These are phyloP conservation scores for Saguinus midas DNA, from an alignment of 2,113 vertebrate genomes.

Conservation along the genomic window DNA sequence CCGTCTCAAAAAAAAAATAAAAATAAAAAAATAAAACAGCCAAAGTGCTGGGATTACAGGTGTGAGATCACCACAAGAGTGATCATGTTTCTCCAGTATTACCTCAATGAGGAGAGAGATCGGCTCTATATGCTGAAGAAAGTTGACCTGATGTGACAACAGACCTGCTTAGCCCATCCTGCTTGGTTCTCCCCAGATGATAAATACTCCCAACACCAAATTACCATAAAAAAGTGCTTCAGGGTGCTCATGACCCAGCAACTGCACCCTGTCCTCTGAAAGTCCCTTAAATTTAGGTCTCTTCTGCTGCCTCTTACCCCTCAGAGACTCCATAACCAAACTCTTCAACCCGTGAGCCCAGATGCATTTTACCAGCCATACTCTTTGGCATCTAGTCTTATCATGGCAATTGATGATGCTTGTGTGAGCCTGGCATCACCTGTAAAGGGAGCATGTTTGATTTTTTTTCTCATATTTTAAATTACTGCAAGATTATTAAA, in stretches of 20 bases:
- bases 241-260: conserved; percentile 91
- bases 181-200: conserved; percentile 94
- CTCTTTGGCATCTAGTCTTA: background rate
- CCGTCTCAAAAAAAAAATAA: no score
- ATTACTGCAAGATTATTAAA: conserved; percentile 63
- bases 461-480: background rate
- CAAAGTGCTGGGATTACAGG: no score
- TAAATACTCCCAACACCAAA: conserved; percentile 91
- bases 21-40: no score
- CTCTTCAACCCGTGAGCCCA: background rate
- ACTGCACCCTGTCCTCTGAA: conserved; percentile 87
- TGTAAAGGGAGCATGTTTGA: background rate
- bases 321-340: background rate
- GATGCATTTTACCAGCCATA: background rate
- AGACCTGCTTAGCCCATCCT: conserved; percentile 90
- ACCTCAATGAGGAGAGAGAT: conserved; percentile 87
- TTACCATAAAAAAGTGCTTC: conserved; percentile 92
- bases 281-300: background rate
- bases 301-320: background rate
- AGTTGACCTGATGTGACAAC: conserved; percentile 80
- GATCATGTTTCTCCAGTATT: conserved; percentile 92
- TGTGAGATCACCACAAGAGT: background rate
- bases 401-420: background rate
- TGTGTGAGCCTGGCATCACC: background rate
- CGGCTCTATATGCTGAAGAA: conserved; percentile 94